Percentiles rank a stretch among this genome's conserved stretches.
Evolutionary conservation across 2,113 vertebrate genomes (phyloP).

Genomic region (Tachysurus fulvidraco): DNA sequence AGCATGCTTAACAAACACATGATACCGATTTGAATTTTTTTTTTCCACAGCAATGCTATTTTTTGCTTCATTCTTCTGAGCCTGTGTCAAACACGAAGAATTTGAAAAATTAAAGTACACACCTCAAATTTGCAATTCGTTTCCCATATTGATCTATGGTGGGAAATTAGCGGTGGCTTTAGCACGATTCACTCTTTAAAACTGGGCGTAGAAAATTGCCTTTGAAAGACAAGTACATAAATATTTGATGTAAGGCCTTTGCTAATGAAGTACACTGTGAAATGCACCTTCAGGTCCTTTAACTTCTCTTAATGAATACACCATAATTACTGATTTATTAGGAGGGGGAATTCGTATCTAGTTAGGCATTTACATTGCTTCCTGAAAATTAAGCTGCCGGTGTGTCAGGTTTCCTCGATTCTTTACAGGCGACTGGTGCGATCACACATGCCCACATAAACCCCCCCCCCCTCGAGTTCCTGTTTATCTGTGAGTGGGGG

Average conservation of each 20-base stretch:
- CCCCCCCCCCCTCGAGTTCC: constrained; percentile 23
- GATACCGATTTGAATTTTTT: constrained; percentile 24
- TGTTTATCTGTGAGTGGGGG: constrained; percentile 45
- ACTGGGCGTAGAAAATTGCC: background rate
- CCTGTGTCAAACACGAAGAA: background rate
- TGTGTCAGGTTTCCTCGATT: constrained; percentile 49
- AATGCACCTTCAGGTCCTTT: background rate
- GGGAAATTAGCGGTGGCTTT: background rate
- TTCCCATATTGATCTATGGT: background rate
- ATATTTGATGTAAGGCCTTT: constrained; percentile 21
- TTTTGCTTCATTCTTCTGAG: constrained; percentile 17
- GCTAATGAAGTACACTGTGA: constrained; percentile 10
- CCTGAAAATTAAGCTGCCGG: constrained; percentile 46
- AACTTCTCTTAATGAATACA: constrained; percentile 23
- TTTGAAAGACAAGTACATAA: constrained; percentile 11
- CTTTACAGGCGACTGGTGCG: constrained; percentile 43
- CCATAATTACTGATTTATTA: constrained; percentile 47
- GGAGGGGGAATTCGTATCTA: constrained; percentile 23
- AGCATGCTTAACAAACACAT: constrained; percentile 6
- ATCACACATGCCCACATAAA: constrained; percentile 43
- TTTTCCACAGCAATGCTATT: constrained; percentile 5
- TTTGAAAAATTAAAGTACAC: background rate
- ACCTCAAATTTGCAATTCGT: background rate
- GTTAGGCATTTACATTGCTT: constrained; percentile 52
- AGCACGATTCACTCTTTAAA: background rate